Evolutionary conservation across 1,140 invertebrate species (phyloP), one percentile per base, ranked within the genome.

Genomic region (Heliconius hewitsoni): DNA sequence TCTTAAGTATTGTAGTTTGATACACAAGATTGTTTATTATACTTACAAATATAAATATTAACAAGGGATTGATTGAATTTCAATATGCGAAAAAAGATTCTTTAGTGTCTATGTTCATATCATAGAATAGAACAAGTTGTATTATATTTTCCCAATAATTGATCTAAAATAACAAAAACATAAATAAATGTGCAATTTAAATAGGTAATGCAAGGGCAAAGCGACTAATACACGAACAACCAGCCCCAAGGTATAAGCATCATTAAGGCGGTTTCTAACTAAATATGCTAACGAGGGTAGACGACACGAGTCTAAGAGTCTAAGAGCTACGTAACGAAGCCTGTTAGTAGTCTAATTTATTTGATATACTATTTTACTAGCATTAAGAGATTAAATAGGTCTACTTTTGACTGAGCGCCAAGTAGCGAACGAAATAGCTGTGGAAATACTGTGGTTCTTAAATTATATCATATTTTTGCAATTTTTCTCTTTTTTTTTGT

Each of bases 321-420:
- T 66, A 66, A 6, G 27, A 66, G 27, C 60, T 30, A 11, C 60
- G 3, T 66, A 66, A 66, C 60, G 27, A 66, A 30, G 60, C 60
- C 27, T 66, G 60, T 66, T 66, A 30, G 60, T 66, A 66, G 60
- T 16, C 27, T 66, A 66, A 30, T 66, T 66, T 66, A 66, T 66
- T 66, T 30, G 23, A 66, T 66, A 4, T 30, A 30, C 60, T 66
- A 30, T 66, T 66, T 16, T 30, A 66, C 27, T 30, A 66, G 13
- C 60, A 30, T 30, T 66, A 30, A 66, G 23, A 66, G 27, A 30
- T 66, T 66, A 18, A 66, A 66, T 66, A 66, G 27, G 27, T 30
- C 27, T 4, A 30, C 27, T 66, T 30, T 30, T 66, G 27, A 66
- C 27, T 27, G 60, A 66, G 1, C 23, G 60, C 60, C 60, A 66